These are phyloP conservation scores for Drosophila buzzatii DNA, from an alignment of 2,888 invertebrate genomes.

Conservation along the genomic window DNA sequence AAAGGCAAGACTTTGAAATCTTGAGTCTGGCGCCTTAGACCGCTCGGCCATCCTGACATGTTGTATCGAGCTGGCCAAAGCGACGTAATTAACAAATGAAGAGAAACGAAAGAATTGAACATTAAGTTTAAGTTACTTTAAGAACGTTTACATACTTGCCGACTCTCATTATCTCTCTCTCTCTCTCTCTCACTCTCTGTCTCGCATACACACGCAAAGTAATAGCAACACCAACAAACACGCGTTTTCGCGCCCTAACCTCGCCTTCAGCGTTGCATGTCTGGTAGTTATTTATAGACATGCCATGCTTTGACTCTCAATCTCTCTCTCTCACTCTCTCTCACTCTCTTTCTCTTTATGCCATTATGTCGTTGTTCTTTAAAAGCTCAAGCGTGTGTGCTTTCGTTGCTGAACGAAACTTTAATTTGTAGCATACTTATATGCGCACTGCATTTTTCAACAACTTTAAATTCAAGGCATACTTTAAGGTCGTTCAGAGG, in stretches of 20 bases:
- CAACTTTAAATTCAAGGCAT: conserved; percentile 32
- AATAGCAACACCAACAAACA: conserved; percentile 50
- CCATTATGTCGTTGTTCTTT: conserved; percentile 12
- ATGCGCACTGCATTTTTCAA: conserved; percentile 10
- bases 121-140: conserved; percentile 18
- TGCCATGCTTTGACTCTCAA: conserved; percentile 9
- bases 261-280: conserved; percentile 56
- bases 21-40: conserved; percentile 84
- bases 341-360: conserved; percentile 12
- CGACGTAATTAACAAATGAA: conserved; percentile 6
- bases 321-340: conserved; percentile 23
- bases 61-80: conserved; percentile 17
- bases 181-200: not conserved
- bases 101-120: not conserved
- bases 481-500: conserved; percentile 35
- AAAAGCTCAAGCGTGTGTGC: conserved; percentile 54
- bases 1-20: conserved; percentile 64
- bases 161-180: not conserved
- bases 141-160: not conserved
- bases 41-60: conserved; percentile 84
- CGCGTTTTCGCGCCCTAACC: conserved; percentile 61
- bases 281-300: conserved; percentile 66
- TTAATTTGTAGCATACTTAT: conserved; percentile 66
- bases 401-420: conserved; percentile 31
- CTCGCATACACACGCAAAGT: not conserved